Percentiles rank a stretch among this genome's conserved stretches.
Conservation (phyloP, 2,797 vertebrate genomes). For the Pangasius mekongensis region DNA sequence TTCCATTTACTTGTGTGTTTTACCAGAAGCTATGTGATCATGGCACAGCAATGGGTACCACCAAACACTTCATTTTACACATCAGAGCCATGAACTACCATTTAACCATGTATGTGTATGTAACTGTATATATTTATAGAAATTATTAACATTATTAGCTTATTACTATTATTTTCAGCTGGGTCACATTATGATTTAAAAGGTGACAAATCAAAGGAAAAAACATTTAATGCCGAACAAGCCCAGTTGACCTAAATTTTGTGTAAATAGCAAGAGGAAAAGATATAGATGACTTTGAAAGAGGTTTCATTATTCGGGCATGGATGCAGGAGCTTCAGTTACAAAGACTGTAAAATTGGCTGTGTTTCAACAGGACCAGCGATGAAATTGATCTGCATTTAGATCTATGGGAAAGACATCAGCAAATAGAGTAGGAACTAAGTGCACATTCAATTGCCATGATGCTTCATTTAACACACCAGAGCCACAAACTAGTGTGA, state of each 20-base stretch:
- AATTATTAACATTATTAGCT: background rate
- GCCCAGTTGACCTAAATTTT: background rate
- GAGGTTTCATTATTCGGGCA: background rate
- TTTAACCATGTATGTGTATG: background rate
- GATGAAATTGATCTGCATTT: background rate
- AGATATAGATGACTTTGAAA: background rate
- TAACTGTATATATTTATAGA: background rate
- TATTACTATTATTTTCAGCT: background rate
- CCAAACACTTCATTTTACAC: background rate
- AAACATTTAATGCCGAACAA: background rate
- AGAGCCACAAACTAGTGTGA: background rate
- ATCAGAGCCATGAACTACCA: background rate
- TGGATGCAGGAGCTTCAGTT: background rate
- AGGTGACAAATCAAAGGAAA: background rate
- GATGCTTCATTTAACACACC: background rate
- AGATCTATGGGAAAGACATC: background rate
- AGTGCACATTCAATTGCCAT: background rate
- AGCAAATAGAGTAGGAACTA: background rate
- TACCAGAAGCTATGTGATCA: background rate
- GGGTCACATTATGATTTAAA: background rate
- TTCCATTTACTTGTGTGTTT: background rate
- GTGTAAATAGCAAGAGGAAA: background rate
- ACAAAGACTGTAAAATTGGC: background rate
- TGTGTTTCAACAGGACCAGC: background rate
- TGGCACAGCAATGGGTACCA: background rate